Evolutionary conservation across 2,888 invertebrate genomes (phyloP), one percentile per base, ranked within the genome.

Genomic region (Holacanthella duospinosa): DNA sequence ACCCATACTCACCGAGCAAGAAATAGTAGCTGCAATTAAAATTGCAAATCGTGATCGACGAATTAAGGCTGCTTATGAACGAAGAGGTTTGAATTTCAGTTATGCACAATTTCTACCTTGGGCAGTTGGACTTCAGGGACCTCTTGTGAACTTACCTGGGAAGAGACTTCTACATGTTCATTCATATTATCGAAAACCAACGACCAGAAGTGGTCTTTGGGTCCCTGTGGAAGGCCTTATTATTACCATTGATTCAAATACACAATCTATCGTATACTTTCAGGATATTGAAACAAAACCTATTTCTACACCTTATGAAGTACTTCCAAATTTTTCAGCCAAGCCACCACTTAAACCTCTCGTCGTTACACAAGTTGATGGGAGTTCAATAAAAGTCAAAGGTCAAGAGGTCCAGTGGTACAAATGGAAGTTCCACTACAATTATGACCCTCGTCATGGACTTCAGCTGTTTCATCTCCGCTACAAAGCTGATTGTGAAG

Each of bases 321-420:
- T n/a, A n/a, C n/a, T n/a, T n/a, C 36, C 36, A 36, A 16, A 36
- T 6, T 36, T 36, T 16, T 9, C 36, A 16, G 16, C 36, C 6
- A 16, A 36, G 6, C 36, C 36, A 36, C 6, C 9, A 25, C n/a
- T 53, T 4, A 53, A 53, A n/a, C 54, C 54, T n/a, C 54, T 53
- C n/a, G 24, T 53, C 24, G n/a, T 53, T 26, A 12, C n/a, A n/a
- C 54, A 53, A n/a, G 9, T 4, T 26, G 54, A 53, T 12, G 54
- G 54, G 24, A 53, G 54, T n/a, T 53, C 54, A n/a, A 53, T 53
- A 6, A 6, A 53, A n/a, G n/a, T 53, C 24, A n/a, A 53, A n/a
- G 54, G 54, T n/a, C 54, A 53, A n/a, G 9, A 53, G 54, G 9
- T 53, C 9, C 9, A 6, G 4, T 53, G 54, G 54, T 53, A 53